Evolutionary conservation across 2,888 invertebrate species (phyloP).

Genomic region (Nomada lathburiana): DNA sequence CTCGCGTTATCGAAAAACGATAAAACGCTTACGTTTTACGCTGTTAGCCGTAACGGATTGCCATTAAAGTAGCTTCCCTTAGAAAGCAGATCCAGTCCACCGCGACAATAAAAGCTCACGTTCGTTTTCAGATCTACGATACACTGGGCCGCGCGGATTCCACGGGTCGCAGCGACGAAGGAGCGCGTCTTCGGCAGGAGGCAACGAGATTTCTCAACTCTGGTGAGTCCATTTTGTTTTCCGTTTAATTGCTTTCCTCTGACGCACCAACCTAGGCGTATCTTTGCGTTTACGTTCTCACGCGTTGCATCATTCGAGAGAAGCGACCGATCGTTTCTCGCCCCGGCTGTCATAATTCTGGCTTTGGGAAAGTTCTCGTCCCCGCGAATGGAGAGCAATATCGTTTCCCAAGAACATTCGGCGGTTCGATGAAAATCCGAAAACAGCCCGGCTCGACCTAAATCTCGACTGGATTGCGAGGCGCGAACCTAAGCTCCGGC

Average conservation of each 20-base stretch:
- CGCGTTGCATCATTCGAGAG: too few relatives aligned
- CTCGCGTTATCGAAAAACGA: conserved; percentile 3
- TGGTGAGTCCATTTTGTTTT: not conserved
- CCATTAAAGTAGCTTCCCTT: too few relatives aligned
- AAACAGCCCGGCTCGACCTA: conserved; percentile 41
- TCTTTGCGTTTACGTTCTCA: too few relatives aligned
- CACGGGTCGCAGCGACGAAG: not conserved
- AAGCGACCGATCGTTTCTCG: too few relatives aligned
- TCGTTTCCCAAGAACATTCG: conserved; percentile 21
- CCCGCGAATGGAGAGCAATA: conserved; percentile 17
- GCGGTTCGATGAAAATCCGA: conserved; percentile 33
- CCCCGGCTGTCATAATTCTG: too few relatives aligned
- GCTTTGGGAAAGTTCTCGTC: too few relatives aligned
- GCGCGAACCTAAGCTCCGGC: not conserved
- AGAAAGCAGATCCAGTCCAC: not conserved
- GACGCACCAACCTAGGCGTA: too few relatives aligned
- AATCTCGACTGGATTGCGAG: conserved; percentile 42
- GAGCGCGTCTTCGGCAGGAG: too few relatives aligned
- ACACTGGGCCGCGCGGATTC: not conserved
- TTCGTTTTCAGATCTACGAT: not conserved
- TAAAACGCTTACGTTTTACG: not conserved
- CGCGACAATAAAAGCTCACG: not conserved
- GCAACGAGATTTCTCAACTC: too few relatives aligned
- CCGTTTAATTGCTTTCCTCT: too few relatives aligned
- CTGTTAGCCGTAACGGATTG: not conserved